Percentiles rank a stretch among this genome's conserved stretches.
Conservation (phyloP, 1,140 invertebrate genomes). For the Scaptomyza pallida region DNA sequence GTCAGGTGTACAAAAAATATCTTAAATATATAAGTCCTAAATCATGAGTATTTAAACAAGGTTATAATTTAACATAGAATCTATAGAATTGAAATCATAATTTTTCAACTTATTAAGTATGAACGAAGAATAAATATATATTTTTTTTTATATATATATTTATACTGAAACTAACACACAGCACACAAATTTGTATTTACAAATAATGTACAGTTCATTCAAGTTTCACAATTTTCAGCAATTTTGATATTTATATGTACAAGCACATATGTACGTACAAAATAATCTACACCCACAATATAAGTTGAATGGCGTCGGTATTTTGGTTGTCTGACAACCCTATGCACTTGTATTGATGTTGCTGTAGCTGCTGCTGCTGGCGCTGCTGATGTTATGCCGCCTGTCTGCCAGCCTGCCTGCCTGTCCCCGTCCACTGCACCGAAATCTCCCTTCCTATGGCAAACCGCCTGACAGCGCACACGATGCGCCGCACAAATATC, state of each 20-base stretch:
- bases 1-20: constrained; percentile 28
- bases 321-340: constrained; percentile 54
- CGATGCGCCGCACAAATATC: constrained; percentile 76
- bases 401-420: constrained; percentile 68
- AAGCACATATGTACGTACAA: not conserved
- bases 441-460: constrained; percentile 35
- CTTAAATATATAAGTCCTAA: too few species aligned
- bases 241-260: too few species aligned
- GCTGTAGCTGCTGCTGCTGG: constrained; percentile 43
- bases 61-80: too few species aligned
- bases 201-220: too few species aligned
- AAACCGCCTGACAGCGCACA: constrained; percentile 76
- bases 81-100: too few species aligned
- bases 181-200: too few species aligned
- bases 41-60: too few species aligned
- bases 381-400: constrained; percentile 77
- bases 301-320: constrained; percentile 57
- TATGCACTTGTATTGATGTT: constrained; percentile 58
- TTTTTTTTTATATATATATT: too few species aligned
- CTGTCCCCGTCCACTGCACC: constrained; percentile 6
- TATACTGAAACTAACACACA: too few species aligned
- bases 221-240: too few species aligned
- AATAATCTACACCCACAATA: constrained; percentile 6
- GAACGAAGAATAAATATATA: too few species aligned
- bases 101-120: too few species aligned